Evolutionary conservation across 2,113 vertebrate genomes (phyloP).

Genomic region (Butastur rufipennis): DNA sequence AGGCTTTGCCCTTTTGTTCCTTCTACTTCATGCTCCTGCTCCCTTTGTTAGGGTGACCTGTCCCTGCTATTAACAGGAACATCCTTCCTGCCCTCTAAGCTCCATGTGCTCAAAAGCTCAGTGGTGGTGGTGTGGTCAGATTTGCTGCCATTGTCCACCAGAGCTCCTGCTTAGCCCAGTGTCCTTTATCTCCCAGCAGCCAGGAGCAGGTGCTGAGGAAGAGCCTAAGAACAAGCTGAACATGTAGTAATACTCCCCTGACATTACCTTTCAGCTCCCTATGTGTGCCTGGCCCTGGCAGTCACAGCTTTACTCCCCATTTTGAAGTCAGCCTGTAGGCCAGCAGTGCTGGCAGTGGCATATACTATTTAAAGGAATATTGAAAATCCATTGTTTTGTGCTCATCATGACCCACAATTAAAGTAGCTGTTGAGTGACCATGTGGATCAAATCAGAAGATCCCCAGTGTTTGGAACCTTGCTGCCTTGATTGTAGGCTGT

Average conservation of each 20-base stretch:
- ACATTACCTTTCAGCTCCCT: rapidly evolving
- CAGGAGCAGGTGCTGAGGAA: not conserved
- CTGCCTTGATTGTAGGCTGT: not conserved
- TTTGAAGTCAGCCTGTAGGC: not conserved
- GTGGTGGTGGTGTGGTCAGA: not conserved
- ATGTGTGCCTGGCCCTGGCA: rapidly evolving
- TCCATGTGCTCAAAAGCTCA: not conserved
- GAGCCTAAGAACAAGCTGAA: not conserved
- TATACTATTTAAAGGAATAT: not conserved
- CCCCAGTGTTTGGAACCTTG: not conserved
- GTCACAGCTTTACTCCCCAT: not conserved
- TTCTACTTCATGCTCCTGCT: not conserved
- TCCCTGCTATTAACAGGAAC: not conserved
- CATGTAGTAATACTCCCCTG: not conserved
- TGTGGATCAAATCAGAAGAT: not conserved
- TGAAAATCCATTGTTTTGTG: not conserved
- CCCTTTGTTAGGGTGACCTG: not conserved
- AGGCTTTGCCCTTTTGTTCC: not conserved
- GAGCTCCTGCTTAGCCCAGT: not conserved
- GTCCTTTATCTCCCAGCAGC: not conserved
- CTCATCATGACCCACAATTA: not conserved
- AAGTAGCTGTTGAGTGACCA: not conserved
- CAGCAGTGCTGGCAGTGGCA: not conserved
- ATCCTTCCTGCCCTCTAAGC: not conserved
- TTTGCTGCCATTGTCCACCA: not conserved